Percentiles rank a stretch among this genome's conserved stretches.
Evolutionary conservation across 2,888 invertebrate species (phyloP).

Genomic region (Pasiphila rectangulata): DNA sequence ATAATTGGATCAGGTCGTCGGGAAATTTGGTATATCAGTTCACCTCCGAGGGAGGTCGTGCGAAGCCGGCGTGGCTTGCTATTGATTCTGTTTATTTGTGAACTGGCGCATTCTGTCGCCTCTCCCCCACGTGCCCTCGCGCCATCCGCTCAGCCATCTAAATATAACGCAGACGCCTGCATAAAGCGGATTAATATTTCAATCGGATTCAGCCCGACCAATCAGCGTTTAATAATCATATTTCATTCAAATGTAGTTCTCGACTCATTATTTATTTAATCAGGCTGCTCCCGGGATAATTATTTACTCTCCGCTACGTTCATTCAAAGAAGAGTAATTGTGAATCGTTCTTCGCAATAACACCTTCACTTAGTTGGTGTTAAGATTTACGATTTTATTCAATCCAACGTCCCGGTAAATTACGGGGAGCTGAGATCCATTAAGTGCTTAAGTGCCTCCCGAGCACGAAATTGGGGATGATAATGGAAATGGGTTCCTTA

Average conservation of each 20-base stretch:
- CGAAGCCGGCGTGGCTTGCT: constrained; percentile 42
- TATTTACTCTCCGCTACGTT: constrained; percentile 48
- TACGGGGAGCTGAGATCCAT: constrained; percentile 76
- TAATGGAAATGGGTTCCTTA: constrained; percentile 76
- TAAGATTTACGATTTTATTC: constrained; percentile 79
- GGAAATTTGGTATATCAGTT: constrained; percentile 35
- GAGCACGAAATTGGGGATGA: constrained; percentile 78
- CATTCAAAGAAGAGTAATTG: constrained; percentile 54
- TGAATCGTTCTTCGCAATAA: constrained; percentile 69
- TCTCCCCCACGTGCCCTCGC: constrained; percentile 35
- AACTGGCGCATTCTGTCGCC: constrained; percentile 46
- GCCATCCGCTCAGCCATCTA: constrained; percentile 36
- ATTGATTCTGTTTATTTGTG: constrained; percentile 70
- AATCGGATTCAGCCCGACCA: constrained; percentile 12
- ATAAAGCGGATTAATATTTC: constrained; percentile 24
- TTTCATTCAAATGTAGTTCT: constrained; percentile 13
- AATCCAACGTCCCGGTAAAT: constrained; percentile 75
- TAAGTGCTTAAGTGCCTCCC: constrained; percentile 79
- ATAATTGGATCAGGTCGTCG: constrained; percentile 22
- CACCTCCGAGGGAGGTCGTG: constrained; percentile 35
- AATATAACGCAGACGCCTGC: constrained; percentile 38
- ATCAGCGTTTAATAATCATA: constrained; percentile 13
- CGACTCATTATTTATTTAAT: constrained; percentile 17
- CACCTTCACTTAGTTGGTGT: constrained; percentile 65
- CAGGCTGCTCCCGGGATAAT: constrained; percentile 20